A percentile compares a stretch with the other conserved stretches of the same genome.
phyloP scores from a whole-genome alignment of 2,113 vertebrate species.

The Picathartes gymnocephalus region DNA sequence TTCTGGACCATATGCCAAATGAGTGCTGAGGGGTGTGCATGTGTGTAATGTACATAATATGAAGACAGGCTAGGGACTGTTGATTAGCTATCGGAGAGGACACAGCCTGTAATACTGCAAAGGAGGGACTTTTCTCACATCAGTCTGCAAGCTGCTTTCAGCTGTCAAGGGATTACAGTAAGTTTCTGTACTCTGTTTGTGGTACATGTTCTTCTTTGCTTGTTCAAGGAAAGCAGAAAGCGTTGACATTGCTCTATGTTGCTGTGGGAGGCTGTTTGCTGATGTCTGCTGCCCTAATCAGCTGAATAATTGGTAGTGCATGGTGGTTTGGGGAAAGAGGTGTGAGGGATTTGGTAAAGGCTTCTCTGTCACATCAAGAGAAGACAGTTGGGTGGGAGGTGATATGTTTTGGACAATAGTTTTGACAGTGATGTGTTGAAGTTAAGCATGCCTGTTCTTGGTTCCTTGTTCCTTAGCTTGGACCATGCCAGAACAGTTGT shows the following conservation, averaged over 20 bases:
- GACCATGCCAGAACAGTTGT: not conserved
- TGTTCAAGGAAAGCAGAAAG: not conserved
- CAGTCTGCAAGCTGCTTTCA: conserved; percentile 16
- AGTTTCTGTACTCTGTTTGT: not conserved
- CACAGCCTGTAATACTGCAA: not conserved
- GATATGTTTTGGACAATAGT: not conserved
- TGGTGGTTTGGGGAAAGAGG: not conserved
- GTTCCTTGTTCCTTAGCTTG: not conserved
- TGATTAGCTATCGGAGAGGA: not conserved
- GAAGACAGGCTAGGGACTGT: not conserved
- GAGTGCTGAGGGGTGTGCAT: not conserved
- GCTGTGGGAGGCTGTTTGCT: not conserved
- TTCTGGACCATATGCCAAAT: conserved; percentile 43
- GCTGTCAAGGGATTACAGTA: not conserved
- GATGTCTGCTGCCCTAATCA: not conserved
- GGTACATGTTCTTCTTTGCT: not conserved
- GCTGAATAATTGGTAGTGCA: not conserved
- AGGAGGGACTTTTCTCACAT: conserved; percentile 6
- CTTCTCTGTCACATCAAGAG: not conserved
- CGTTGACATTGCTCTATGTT: not conserved
- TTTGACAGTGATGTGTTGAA: not conserved
- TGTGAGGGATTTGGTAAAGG: not conserved
- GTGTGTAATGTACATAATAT: not conserved
- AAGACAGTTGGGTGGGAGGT: not conserved
- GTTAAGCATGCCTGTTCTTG: not conserved